Evolutionary conservation across 2,888 invertebrate species (phyloP).

Genomic region (Mongoloraphidia duomilia): DNA sequence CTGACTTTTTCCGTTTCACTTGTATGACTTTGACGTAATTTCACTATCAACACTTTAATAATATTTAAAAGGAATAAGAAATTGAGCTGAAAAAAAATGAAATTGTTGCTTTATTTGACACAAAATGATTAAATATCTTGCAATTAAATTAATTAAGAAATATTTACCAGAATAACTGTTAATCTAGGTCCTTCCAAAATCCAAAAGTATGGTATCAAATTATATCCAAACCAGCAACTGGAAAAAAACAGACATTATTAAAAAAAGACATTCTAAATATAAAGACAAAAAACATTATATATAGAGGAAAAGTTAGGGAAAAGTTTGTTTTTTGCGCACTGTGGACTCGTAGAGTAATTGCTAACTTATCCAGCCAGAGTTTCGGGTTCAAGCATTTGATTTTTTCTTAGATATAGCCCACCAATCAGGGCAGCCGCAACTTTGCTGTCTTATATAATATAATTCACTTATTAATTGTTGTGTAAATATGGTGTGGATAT

Average conservation of each 20-base stretch:
- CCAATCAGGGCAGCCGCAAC: too few relatives aligned
- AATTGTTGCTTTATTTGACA: not conserved
- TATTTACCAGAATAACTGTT: conserved; percentile 60
- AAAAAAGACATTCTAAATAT: not conserved
- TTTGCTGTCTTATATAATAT: too few relatives aligned
- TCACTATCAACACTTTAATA: conserved; percentile 60
- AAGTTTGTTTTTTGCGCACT: too few relatives aligned
- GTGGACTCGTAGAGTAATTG: too few relatives aligned
- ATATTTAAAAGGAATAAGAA: conserved; percentile 66
- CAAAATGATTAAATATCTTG: conserved; percentile 5
- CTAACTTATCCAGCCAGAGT: too few relatives aligned
- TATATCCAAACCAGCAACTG: conserved; percentile 77
- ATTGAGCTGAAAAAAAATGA: conserved; percentile 45
- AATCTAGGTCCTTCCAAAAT: conserved; percentile 79
- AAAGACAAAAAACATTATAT: too few relatives aligned
- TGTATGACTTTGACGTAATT: conserved; percentile 54
- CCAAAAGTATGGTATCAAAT: conserved; percentile 69
- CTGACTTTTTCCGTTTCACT: conserved; percentile 61
- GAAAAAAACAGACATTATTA: conserved; percentile 14
- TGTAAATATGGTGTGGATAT: too few relatives aligned
- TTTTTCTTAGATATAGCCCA: too few relatives aligned
- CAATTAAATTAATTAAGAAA: conserved; percentile 2
- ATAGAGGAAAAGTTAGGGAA: too few relatives aligned
- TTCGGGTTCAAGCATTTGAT: too few relatives aligned
- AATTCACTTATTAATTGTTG: too few relatives aligned